Conservation (phyloP, 2,797 vertebrate species). For the Ceyx erithaca region DNA sequence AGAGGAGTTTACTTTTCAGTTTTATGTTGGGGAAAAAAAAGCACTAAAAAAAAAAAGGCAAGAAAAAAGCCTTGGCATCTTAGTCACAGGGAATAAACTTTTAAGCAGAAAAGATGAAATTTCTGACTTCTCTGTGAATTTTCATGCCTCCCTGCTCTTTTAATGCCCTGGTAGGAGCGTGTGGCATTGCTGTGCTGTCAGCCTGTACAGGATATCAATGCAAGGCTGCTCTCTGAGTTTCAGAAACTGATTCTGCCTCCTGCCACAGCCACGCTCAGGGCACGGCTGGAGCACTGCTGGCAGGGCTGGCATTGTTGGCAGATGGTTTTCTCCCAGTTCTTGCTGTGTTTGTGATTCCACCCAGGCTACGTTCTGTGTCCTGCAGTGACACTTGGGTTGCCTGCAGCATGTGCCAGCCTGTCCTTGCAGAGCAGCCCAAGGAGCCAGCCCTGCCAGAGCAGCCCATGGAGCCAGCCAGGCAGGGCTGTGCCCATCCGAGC, state of each 20-base stretch:
- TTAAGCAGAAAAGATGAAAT: not conserved
- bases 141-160: not conserved
- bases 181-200: not conserved
- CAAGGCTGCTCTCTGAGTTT: not conserved
- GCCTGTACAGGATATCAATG: not conserved
- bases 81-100: not conserved
- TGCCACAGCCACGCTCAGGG: not conserved
- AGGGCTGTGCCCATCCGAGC: not conserved
- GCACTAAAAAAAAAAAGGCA: not conserved
- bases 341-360: not conserved
- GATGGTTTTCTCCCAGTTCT: not conserved
- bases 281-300: not conserved
- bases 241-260: not conserved
- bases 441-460: not conserved
- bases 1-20: not conserved
- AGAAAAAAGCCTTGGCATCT: not conserved
- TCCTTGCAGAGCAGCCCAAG: not conserved
- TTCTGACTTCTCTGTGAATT: not conserved
- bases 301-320: not conserved
- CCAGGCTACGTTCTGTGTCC: not conserved
- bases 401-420: not conserved
- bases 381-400: not conserved
- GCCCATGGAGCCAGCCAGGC: rapidly evolving
- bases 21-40: not conserved
- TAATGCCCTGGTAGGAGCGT: not conserved